Percentiles rank a stretch among this genome's conserved stretches.
phyloP scores from a whole-genome alignment of 2,113 vertebrate genomes.

The Bagarius yarrelli region DNA sequence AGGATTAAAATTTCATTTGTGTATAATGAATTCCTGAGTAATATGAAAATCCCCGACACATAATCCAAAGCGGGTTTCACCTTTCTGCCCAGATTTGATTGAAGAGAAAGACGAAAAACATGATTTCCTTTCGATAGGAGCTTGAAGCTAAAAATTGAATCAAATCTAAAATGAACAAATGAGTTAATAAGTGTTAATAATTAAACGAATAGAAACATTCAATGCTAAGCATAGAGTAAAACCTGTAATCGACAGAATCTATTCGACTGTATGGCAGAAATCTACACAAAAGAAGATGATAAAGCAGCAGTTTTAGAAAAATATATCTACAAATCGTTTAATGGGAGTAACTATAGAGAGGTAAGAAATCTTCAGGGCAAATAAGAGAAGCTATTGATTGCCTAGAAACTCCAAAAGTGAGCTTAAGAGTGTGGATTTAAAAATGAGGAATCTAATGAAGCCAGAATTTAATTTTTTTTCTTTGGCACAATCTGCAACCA shows the following conservation, averaged over 20 bases:
- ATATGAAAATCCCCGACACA: neutral
- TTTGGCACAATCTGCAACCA: neutral
- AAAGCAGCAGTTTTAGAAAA: neutral
- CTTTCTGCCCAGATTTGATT: conserved; percentile 4
- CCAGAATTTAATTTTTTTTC: neutral
- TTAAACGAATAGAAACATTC: neutral
- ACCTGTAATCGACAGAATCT: neutral
- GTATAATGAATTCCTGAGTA: conserved; percentile 1
- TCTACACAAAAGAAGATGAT: neutral
- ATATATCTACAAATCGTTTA: neutral
- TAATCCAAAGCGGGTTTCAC: neutral
- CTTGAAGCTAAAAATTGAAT: neutral
- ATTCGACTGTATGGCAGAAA: neutral
- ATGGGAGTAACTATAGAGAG: too few relatives aligned
- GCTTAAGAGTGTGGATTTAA: too few relatives aligned
- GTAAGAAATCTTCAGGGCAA: too few relatives aligned
- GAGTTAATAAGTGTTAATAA: neutral
- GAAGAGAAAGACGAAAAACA: neutral
- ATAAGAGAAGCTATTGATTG: too few relatives aligned
- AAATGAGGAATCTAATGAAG: neutral
- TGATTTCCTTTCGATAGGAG: neutral
- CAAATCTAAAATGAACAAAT: neutral
- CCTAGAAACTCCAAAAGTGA: too few relatives aligned
- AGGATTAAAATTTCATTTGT: conserved; percentile 20
- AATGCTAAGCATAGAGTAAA: neutral